Evolutionary conservation across 2,113 vertebrate species (phyloP).

Genomic region (Paramormyrops kingsleyae): DNA sequence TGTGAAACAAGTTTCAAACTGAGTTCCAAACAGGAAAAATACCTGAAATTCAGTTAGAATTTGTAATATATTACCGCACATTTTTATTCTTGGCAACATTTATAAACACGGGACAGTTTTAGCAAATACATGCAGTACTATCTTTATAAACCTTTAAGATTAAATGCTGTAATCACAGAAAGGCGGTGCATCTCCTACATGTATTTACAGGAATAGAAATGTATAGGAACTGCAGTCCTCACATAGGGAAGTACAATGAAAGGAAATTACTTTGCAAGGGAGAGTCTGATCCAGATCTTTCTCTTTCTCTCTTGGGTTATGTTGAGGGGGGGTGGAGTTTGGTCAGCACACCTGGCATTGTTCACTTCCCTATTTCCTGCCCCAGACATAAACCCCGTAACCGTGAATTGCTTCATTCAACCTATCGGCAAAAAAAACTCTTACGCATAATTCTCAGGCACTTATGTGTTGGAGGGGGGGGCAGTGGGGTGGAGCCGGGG

Average conservation of each 20-base stretch:
- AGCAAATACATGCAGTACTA: neutral
- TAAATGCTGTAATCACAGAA: neutral
- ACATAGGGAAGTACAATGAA: neutral
- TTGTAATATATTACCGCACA: neutral
- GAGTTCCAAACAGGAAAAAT: neutral
- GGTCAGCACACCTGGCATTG: conserved; percentile 10
- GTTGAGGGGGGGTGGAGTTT: neutral
- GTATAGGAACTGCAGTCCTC: neutral
- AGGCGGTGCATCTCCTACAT: neutral
- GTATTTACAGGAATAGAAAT: neutral
- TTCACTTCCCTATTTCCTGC: conserved; percentile 27
- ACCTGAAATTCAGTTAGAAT: neutral
- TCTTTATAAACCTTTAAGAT: neutral
- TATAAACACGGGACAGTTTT: neutral
- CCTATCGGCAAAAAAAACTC: conserved; percentile 2
- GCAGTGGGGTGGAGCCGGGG: neutral
- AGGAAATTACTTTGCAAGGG: neutral
- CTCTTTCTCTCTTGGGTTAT: neutral
- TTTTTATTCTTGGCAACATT: neutral
- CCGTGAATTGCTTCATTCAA: neutral
- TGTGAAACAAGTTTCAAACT: neutral
- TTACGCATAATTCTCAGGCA: neutral
- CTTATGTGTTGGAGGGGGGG: neutral
- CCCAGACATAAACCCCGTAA: conserved; percentile 18
- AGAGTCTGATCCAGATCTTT: neutral